Evolutionary conservation across 2,797 vertebrate genomes (phyloP).

Genomic region (Cetoscarus ocellatus): DNA sequence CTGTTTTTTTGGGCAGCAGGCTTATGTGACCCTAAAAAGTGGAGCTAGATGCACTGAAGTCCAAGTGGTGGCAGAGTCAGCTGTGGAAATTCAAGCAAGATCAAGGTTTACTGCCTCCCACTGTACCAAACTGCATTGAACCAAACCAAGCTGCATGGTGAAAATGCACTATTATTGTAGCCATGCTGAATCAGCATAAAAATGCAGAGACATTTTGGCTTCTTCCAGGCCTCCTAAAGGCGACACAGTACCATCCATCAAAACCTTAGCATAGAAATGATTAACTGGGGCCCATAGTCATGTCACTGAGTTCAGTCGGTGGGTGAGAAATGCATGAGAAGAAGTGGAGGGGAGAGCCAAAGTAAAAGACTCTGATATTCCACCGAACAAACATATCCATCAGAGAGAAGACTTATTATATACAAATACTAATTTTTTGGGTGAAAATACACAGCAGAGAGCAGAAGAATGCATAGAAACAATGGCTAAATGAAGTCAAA

Average conservation of each 20-base stretch:
- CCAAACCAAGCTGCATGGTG: too few species aligned
- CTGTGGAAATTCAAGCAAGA: too few species aligned
- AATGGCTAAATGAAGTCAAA: constrained; percentile 32
- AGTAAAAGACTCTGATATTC: constrained; percentile 9
- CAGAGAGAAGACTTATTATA: constrained; percentile 9
- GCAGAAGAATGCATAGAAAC: constrained; percentile 20
- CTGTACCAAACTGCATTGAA: too few species aligned
- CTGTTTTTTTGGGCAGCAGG: too few species aligned
- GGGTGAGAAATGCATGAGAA: constrained; percentile 31
- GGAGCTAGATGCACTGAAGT: too few species aligned
- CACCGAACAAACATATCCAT: constrained; percentile 21
- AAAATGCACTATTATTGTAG: too few species aligned
- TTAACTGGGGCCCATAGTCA: constrained; percentile 53
- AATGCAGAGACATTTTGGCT: constrained; percentile 40
- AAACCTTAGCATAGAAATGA: constrained; percentile 44
- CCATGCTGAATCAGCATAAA: constrained; percentile 9
- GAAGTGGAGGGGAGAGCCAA: not conserved
- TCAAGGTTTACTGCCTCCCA: too few species aligned
- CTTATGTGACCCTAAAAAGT: too few species aligned
- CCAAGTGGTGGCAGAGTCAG: too few species aligned
- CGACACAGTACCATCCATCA: constrained; percentile 27
- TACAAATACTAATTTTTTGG: not conserved
- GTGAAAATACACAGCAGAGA: constrained; percentile 22
- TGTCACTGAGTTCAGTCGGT: constrained; percentile 60
- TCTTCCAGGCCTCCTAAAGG: constrained; percentile 20